Conservation (phyloP, 1,140 invertebrate genomes). For the Calliphora vicina region DNA sequence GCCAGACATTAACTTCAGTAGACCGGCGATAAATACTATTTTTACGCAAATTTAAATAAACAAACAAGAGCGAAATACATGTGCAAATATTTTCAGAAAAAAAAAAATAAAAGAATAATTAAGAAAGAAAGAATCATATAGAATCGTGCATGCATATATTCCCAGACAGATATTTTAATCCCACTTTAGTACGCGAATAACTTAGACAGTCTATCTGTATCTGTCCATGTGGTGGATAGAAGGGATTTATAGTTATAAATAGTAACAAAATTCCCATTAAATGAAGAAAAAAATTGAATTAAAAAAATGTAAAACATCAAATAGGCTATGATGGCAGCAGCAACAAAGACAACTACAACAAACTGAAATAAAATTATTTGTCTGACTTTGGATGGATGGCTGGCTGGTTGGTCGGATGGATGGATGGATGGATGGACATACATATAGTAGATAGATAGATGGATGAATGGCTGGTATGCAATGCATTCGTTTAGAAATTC, state of each 20-base stretch:
- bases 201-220: background rate
- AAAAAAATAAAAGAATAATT: background rate
- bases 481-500: constrained; percentile 8
- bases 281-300: background rate
- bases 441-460: background rate
- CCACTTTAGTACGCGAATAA: background rate
- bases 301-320: background rate
- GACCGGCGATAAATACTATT: background rate
- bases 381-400: constrained; percentile 1
- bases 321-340: background rate
- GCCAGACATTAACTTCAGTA: constrained; percentile 9
- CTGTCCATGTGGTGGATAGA: background rate
- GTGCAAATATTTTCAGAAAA: too few species aligned
- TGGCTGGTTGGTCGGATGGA: background rate
- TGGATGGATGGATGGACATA: background rate
- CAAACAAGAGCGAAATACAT: background rate
- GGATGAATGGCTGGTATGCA: background rate
- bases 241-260: background rate
- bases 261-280: constrained; percentile 3
- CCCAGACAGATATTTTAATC: constrained; percentile 13
- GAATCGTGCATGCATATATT: background rate
- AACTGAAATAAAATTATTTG: background rate
- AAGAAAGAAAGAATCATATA: background rate
- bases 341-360: background rate
- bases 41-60: constrained; percentile 2